phyloP scores from a whole-genome alignment of 2,888 invertebrate genomes.

The Caenorhabditis sp. region DNA sequence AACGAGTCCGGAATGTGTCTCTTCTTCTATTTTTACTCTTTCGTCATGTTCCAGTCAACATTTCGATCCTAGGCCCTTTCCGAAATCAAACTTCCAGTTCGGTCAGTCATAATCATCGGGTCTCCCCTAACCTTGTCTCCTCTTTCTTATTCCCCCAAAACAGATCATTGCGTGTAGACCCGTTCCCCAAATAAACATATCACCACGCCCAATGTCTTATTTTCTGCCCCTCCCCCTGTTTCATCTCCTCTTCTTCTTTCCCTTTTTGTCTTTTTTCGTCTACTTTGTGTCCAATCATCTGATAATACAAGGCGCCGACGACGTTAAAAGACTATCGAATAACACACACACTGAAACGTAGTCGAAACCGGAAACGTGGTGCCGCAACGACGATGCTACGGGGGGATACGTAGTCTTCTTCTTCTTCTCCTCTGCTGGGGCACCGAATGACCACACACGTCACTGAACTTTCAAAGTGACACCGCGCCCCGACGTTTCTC shows the following conservation, averaged over 20 bases:
- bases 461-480: slow-evolving; percentile 61
- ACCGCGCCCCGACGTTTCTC: slow-evolving; percentile 16
- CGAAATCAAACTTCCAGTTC: slow-evolving; percentile 18
- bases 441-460: slow-evolving; percentile 59
- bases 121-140: too few relatives aligned
- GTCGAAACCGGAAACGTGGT: slow-evolving; percentile 59
- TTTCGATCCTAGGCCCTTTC: slow-evolving; percentile 5
- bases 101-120: too few relatives aligned
- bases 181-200: slow-evolving; percentile 50
- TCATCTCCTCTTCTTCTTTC: slow-evolving; percentile 14
- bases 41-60: not conserved
- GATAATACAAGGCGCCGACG: slow-evolving; percentile 41
- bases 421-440: too few relatives aligned
- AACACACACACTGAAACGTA: slow-evolving; percentile 61
- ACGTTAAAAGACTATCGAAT: slow-evolving; percentile 60
- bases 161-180: slow-evolving; percentile 42
- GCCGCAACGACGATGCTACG: slow-evolving; percentile 37
- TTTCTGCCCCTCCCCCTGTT: slow-evolving; percentile 33
- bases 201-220: slow-evolving; percentile 51
- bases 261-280: slow-evolving; percentile 12
- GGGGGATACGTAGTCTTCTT: slow-evolving; percentile 24
- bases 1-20: too few relatives aligned
- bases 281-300: slow-evolving; percentile 54
- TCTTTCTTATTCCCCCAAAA: slow-evolving; percentile 9
- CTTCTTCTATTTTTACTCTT: too few relatives aligned